Conservation (phyloP, 2,888 invertebrate genomes). For the Pandemis cinnamomeana region DNA sequence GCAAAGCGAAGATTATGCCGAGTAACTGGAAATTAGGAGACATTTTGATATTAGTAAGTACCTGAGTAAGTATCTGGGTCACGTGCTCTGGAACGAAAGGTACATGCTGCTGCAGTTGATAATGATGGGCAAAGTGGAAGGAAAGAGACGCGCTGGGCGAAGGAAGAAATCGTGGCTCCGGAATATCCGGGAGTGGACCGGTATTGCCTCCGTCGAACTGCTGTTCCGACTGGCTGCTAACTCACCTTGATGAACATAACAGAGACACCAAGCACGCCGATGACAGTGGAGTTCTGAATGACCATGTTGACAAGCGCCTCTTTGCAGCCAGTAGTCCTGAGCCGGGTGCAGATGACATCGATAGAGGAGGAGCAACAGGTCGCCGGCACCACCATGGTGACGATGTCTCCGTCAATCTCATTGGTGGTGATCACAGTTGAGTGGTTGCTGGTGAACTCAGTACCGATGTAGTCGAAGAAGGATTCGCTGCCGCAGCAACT, state of each 20-base stretch:
- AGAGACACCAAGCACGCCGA: conserved; percentile 76
- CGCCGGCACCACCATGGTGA: conserved; percentile 59
- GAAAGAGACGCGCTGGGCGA: no score
- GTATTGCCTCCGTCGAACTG: no score
- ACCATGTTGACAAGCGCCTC: conserved; percentile 62
- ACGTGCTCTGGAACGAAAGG: no score
- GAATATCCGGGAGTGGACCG: no score
- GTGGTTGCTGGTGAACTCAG: conserved; percentile 63
- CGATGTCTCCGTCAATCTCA: conserved; percentile 50
- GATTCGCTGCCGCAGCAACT: conserved; percentile 73
- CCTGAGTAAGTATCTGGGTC: no score
- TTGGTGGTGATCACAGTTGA: conserved; percentile 58
- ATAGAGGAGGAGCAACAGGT: conserved; percentile 60
- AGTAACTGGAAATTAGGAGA: conserved; percentile 84
- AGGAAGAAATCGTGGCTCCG: no score
- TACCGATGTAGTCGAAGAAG: conserved; percentile 64
- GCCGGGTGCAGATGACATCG: conserved; percentile 55
- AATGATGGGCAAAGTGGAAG: no score
- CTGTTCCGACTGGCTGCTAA: no score
- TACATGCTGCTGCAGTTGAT: no score
- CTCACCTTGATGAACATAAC: conserved; percentile 78
- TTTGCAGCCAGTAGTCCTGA: conserved; percentile 64
- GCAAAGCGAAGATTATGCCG: conserved; percentile 94
- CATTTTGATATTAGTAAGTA: not conserved
- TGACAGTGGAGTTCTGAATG: conserved; percentile 69